These are phyloP conservation scores for Drosophila hawaiiensis DNA, from an alignment of 2,888 invertebrate species.

Conservation along the genomic window DNA sequence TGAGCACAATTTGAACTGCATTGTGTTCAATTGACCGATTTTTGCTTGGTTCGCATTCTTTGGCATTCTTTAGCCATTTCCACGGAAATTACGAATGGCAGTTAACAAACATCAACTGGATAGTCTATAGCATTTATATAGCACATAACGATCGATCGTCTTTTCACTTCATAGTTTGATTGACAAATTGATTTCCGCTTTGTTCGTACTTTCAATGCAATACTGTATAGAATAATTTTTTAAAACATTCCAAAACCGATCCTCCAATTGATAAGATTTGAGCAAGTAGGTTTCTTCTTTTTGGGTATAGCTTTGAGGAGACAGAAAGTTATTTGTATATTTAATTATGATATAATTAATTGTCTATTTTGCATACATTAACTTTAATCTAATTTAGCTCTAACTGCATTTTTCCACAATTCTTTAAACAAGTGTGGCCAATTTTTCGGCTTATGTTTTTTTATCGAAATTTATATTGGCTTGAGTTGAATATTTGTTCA, in stretches of 20 bases:
- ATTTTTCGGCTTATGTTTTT: neutral
- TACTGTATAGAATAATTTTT: neutral
- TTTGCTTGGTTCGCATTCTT: constrained; percentile 52
- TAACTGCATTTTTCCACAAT: neutral
- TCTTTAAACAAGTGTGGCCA: neutral
- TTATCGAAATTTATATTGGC: constrained; percentile 40
- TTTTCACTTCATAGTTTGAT: constrained; percentile 16
- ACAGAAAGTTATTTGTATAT: neutral
- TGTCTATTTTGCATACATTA: neutral
- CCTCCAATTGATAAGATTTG: neutral
- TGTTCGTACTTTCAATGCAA: constrained; percentile 5
- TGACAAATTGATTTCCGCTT: constrained; percentile 30
- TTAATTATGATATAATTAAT: neutral
- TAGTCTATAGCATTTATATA: constrained; percentile 1
- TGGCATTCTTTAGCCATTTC: constrained; percentile 52
- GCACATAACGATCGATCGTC: constrained; percentile 18
- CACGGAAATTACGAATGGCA: constrained; percentile 67
- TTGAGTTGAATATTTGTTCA: constrained; percentile 19
- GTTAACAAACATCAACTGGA: constrained; percentile 48
- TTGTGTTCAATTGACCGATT: constrained; percentile 54
- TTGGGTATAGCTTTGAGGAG: neutral
- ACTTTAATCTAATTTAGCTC: neutral
- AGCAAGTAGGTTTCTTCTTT: neutral
- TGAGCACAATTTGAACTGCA: constrained; percentile 51
- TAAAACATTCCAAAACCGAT: neutral